Evolutionary conservation across 2,888 invertebrate genomes (phyloP), one percentile per base, ranked within the genome.

Genomic region (Nomada lathburiana): DNA sequence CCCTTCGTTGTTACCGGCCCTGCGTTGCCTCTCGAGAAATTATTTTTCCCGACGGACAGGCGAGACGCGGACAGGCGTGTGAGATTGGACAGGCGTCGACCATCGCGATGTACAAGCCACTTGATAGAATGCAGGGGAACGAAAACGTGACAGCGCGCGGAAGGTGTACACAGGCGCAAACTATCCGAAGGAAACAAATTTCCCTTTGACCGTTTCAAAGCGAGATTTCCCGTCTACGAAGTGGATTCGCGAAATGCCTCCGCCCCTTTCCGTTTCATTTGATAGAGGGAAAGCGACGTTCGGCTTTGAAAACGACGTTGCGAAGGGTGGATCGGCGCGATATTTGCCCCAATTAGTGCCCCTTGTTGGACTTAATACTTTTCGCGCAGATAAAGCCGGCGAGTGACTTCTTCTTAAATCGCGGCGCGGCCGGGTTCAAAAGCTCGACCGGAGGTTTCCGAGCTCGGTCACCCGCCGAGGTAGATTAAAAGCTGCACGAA

Each of bases 391-490:
- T 50, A 83, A 83, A 85, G 82, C 83, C 82, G 72, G 36, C 75
- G 77, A 79, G 63, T 67, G 83, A 76, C 82, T 84, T 84, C 78
- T 86, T 67, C 84, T 86, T 84, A 84, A 87, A 77, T 86, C 82
- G 73, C 23, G 67, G 42, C 53, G 73, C 82, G 68, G 62, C 77
- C 69, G 83, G 85, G 88, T 88, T 87, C 77, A 84, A 87, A 87
- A 88, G 82, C 86, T 82, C 84, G 76, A 63, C 82, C 74, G 80
- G 52, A 78, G 88, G 88, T 87, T 87, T 87, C 86, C 80, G 88
- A 82, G 82, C 86, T 84, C 78, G 84, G 88, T 87, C 88, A 88
- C 87, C 88, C 84, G 84, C 78, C 88, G 86, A 62, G 82, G 82
- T 81, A 82, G 88, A 87, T 87, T 88, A 87, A 87, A 87, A 85